Conservation (phyloP, 1,140 invertebrate species). For the Drosophila oshimai region DNA sequence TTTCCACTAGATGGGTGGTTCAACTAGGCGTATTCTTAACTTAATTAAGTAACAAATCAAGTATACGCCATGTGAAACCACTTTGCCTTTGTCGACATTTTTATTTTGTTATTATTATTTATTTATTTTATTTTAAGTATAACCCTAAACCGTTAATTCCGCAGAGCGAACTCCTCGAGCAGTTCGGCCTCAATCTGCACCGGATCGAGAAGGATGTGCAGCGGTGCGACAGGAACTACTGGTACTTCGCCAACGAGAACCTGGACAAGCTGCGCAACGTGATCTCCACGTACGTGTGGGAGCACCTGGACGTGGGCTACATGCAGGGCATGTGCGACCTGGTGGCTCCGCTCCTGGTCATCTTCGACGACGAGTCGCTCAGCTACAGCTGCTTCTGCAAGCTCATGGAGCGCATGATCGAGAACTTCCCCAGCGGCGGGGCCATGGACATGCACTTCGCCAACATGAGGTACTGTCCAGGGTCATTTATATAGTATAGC, state of each 20-base stretch:
- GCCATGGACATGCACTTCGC: constrained; percentile 98
- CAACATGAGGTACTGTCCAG: constrained; percentile 90
- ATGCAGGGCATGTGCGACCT: constrained; percentile 98
- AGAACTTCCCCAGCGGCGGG: constrained; percentile 96
- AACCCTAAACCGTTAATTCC: not conserved
- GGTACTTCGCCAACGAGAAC: constrained; percentile 94
- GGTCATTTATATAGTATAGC: not conserved
- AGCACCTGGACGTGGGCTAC: constrained; percentile 94
- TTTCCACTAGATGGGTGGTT: no score
- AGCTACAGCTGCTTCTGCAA: constrained; percentile 96
- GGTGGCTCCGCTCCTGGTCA: constrained; percentile 94
- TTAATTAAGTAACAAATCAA: no score
- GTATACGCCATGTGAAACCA: no score
- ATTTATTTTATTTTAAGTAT: no score
- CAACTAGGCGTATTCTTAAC: not conserved
- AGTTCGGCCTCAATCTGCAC: constrained; percentile 95
- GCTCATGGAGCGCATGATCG: constrained; percentile 94
- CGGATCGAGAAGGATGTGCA: constrained; percentile 98
- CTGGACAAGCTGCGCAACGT: constrained; percentile 96
- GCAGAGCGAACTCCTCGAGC: constrained; percentile 91
- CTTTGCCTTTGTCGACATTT: no score
- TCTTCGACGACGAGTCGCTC: constrained; percentile 95
- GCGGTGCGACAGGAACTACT: constrained; percentile 96
- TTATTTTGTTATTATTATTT: no score
- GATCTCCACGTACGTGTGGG: constrained; percentile 99